Evolutionary conservation across 2,888 invertebrate genomes (phyloP).

Genomic region (Nysson spinosus): DNA sequence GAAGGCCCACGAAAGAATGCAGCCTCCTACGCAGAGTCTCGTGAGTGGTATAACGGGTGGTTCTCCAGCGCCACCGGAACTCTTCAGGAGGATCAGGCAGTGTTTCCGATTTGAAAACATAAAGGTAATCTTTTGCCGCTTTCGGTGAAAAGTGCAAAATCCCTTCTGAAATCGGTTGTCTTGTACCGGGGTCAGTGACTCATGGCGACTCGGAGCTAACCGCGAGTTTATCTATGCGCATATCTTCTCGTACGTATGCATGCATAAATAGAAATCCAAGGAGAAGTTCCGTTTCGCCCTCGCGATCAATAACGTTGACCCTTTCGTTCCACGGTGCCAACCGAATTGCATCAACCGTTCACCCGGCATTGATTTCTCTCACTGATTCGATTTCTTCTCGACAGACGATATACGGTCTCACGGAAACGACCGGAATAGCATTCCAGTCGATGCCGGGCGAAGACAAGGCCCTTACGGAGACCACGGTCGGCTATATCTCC

Average conservation of each 20-base stretch:
- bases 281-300: conserved; percentile 44
- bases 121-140: conserved; percentile 40
- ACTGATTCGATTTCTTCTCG: conserved; percentile 16
- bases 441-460: conserved; percentile 80
- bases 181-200: too few species aligned
- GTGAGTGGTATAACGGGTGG: conserved; percentile 85
- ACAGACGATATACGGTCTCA: conserved; percentile 81
- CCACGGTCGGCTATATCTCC: conserved; percentile 80
- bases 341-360: too few species aligned
- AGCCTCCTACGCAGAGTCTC: conserved; percentile 77
- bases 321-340: too few species aligned
- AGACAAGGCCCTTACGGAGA: conserved; percentile 73
- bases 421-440: conserved; percentile 80
- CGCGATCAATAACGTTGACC: conserved; percentile 49
- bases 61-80: conserved; percentile 83
- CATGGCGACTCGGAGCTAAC: conserved; percentile 43
- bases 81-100: conserved; percentile 79
- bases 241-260: conserved; percentile 58
- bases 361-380: too few species aligned
- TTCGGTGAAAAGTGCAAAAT: too few species aligned
- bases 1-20: conserved; percentile 77
- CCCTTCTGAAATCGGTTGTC: too few species aligned
- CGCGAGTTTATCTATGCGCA: conserved; percentile 67
- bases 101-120: conserved; percentile 75
- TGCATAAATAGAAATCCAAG: conserved; percentile 57